These are phyloP conservation scores for Laspeyria flexula DNA, from an alignment of 2,888 invertebrate species.

Conservation along the genomic window DNA sequence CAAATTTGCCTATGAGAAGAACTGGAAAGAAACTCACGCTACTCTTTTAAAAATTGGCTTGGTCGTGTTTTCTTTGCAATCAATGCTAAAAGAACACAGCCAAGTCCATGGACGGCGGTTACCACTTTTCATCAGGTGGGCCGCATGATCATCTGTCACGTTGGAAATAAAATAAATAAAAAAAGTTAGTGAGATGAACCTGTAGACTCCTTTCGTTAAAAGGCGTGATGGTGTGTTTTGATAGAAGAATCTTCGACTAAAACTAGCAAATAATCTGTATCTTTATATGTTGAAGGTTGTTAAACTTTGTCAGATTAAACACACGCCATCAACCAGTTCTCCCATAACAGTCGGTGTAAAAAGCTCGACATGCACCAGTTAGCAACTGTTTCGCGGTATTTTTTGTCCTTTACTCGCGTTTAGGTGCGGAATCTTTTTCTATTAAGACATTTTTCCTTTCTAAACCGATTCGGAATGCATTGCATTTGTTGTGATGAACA, in stretches of 20 bases:
- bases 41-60: no score
- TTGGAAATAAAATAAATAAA: no score
- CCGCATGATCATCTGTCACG: no score
- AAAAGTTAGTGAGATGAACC: no score
- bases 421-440: neutral
- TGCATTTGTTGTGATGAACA: neutral
- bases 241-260: neutral
- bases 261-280: neutral
- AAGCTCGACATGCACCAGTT: constrained; percentile 8
- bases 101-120: no score
- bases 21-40: no score
- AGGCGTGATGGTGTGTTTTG: no score
- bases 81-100: no score
- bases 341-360: constrained; percentile 12
- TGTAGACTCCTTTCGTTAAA: no score
- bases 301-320: constrained; percentile 20
- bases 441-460: neutral
- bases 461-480: neutral
- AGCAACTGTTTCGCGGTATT: neutral
- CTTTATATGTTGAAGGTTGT: constrained; percentile 3
- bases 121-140: no score
- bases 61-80: no score
- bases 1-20: no score
- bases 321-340: constrained; percentile 17
- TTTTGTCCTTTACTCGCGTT: neutral